These are phyloP conservation scores for Nephrocerus scutellatus DNA, from an alignment of 2,888 invertebrate genomes.

Conservation along the genomic window DNA sequence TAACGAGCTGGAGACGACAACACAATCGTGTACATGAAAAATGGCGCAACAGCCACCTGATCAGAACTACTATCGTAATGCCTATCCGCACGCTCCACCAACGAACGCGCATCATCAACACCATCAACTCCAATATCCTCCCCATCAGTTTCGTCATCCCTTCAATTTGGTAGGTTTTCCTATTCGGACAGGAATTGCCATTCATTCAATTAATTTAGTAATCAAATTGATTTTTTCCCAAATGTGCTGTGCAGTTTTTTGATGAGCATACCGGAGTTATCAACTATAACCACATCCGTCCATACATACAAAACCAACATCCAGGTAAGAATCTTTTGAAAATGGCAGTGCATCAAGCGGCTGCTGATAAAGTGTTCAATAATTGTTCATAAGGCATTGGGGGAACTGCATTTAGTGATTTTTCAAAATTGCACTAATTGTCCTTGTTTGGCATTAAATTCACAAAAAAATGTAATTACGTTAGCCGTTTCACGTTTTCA, in stretches of 20 bases:
- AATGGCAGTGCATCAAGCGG: too few species aligned
- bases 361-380: too few species aligned
- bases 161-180: slow-evolving; percentile 33
- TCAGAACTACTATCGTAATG: slow-evolving; percentile 33
- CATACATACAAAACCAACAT: slow-evolving; percentile 25
- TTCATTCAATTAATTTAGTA: not conserved
- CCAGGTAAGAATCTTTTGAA: slow-evolving; percentile 14
- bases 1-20: too few species aligned
- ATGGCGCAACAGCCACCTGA: slow-evolving; percentile 38
- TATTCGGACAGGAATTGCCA: slow-evolving; percentile 1
- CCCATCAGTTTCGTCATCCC: slow-evolving; percentile 34
- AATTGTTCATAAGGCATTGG: too few species aligned
- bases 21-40: slow-evolving; percentile 26
- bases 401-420: too few species aligned
- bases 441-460: too few species aligned
- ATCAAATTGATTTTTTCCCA: not conserved
- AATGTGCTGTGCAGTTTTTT: slow-evolving; percentile 24
- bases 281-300: slow-evolving; percentile 34
- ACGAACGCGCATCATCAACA: slow-evolving; percentile 26
- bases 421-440: too few species aligned
- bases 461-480: too few species aligned
- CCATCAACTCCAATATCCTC: slow-evolving; percentile 33
- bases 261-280: slow-evolving; percentile 33
- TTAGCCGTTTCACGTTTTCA: too few species aligned
- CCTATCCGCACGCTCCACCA: slow-evolving; percentile 28